These are phyloP conservation scores for Gambusia yucatana DNA, from an alignment of 2,797 vertebrate species.

Conservation along the genomic window DNA sequence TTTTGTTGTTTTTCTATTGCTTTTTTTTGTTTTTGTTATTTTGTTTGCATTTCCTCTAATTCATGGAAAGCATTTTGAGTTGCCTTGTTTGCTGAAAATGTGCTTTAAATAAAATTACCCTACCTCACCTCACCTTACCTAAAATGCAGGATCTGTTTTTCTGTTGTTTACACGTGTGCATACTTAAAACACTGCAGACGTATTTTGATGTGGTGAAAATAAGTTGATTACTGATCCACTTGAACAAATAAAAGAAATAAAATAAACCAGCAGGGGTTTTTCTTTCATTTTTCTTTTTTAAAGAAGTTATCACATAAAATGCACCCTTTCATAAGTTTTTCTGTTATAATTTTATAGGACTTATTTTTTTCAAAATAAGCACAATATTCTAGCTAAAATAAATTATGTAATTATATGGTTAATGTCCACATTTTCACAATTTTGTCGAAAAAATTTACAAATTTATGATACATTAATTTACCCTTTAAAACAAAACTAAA, in stretches of 20 bases:
- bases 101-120: background rate
- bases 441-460: background rate
- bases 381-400: background rate
- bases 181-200: constrained; percentile 34
- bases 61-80: no score
- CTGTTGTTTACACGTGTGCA: constrained; percentile 22
- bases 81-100: background rate
- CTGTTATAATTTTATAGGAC: background rate
- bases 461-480: background rate
- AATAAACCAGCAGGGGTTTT: background rate
- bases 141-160: background rate
- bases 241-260: background rate
- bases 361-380: background rate
- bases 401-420: background rate
- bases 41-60: no score
- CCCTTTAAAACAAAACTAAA: background rate
- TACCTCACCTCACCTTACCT: background rate
- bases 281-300: background rate
- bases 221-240: constrained; percentile 34
- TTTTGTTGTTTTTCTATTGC: background rate
- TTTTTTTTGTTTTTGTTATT: background rate
- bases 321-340: background rate
- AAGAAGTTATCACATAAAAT: constrained; percentile 43
- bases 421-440: background rate
- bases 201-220: constrained; percentile 19